These are phyloP conservation scores for Cephalopholis sonnerati DNA, from an alignment of 2,113 vertebrate genomes.

Conservation along the genomic window DNA sequence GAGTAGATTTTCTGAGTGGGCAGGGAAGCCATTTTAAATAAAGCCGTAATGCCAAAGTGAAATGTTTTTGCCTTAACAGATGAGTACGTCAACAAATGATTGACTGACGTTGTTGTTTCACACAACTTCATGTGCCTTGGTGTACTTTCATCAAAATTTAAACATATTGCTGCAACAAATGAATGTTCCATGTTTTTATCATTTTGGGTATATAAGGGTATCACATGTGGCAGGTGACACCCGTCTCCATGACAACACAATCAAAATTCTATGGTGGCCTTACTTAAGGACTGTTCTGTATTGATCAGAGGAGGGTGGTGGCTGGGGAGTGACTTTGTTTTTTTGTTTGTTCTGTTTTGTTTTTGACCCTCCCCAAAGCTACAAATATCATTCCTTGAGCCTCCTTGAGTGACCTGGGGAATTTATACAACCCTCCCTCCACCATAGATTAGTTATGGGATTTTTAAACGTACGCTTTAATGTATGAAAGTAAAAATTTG, in stretches of 20 bases:
- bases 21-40: neutral
- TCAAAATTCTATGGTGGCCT: neutral
- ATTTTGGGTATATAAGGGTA: neutral
- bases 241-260: slow-evolving; percentile 17
- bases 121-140: slow-evolving; percentile 31
- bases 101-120: neutral
- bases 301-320: too few relatives aligned
- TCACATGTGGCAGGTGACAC: neutral
- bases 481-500: too few relatives aligned
- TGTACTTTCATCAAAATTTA: slow-evolving; percentile 11
- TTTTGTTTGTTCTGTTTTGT: too few relatives aligned
- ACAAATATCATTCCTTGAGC: too few relatives aligned
- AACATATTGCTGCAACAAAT: slow-evolving; percentile 33
- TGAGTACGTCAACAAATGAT: neutral
- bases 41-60: slow-evolving; percentile 43
- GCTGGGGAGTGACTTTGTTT: too few relatives aligned
- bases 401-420: too few relatives aligned
- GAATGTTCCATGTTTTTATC: neutral
- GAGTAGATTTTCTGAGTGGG: neutral
- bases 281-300: neutral
- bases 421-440: too few relatives aligned
- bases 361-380: too few relatives aligned
- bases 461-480: too few relatives aligned
- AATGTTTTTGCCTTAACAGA: slow-evolving; percentile 44
- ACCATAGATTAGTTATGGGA: too few relatives aligned